Conservation (phyloP, 2,797 vertebrate species). For the Cirrhinus molitorella region DNA sequence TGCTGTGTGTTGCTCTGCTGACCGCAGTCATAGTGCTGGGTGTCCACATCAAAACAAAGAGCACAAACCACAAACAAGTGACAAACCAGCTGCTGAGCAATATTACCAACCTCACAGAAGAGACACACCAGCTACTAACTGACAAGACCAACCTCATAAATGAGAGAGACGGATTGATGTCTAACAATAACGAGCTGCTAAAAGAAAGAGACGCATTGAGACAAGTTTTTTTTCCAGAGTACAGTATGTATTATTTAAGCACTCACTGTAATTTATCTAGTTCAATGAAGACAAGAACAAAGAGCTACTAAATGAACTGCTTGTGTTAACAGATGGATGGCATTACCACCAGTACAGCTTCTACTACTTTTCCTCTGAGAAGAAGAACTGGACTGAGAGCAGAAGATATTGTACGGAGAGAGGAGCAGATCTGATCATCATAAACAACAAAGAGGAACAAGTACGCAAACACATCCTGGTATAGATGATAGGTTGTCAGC, state of each 20-base stretch:
- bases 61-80: background rate
- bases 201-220: no score
- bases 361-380: background rate
- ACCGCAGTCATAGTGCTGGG: slow-evolving; percentile 1
- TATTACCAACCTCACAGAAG: background rate
- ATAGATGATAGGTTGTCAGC: no score
- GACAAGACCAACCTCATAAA: background rate
- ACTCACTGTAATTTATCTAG: background rate
- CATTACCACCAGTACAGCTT: background rate
- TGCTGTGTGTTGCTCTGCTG: slow-evolving; percentile 30
- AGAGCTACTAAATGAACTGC: background rate
- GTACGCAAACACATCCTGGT: background rate
- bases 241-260: background rate
- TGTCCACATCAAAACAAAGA: background rate
- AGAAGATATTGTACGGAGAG: background rate
- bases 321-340: slow-evolving; percentile 4
- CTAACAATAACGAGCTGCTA: background rate
- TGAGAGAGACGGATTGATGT: background rate
- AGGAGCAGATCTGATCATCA: slow-evolving; percentile 19
- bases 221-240: background rate
- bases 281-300: background rate
- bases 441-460: background rate
- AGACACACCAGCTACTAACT: background rate
- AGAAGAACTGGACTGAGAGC: background rate
- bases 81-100: no score